Base-by-base conservation (phyloP, 1,140 invertebrate species). In the Pseudomyrmex concolor region DNA sequence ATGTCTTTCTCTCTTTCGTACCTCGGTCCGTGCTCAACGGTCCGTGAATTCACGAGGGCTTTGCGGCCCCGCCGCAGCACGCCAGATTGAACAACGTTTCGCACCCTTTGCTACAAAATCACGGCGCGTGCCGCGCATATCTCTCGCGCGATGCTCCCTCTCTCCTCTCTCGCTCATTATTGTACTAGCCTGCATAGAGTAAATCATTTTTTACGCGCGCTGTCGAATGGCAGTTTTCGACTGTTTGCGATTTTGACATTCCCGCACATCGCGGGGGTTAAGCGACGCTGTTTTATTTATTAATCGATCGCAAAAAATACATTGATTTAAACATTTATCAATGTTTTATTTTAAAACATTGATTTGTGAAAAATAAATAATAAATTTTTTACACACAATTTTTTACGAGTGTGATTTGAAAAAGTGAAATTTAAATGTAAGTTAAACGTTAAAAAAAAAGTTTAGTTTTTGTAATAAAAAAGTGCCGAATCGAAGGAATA, bases 101-200 rank as follows among this genome's bases (percentile, higher is more conserved):
- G 76, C 83, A 84, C 84, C 82, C 82, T 86, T 84, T 63, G 82
- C 66, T 78, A 84, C 55, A 71, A 86, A 86, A 86, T 86, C 84
- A 74, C 64, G 67, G 43, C 84, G 84, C 84, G 82, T 86, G 84
- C 83, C 84, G 3, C 50, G 50, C 83, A 80, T 86, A 86, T 72
- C 72, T 85, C 34, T 34, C 34, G 34, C 51, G 15, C 51, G 19
- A n/a, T 68, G 54, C 15, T 50, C 51, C 25, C 19, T 43, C 74
- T 74, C 43, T 50, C 60, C 59, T n/a, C 48, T 54, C 48, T 54
- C 82, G 54, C 54, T 80, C 57, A 80, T 80, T 80, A 59, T 67
- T 15, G 34, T 34, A 34, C 34, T 7, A 34, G 5, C 17, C 43
- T 45, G 19, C 66, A 12, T 7, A 78, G 43, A 68, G 64, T 78